Conservation (phyloP, 1,140 invertebrate species). For the Temnothorax curvispinosus region DNA sequence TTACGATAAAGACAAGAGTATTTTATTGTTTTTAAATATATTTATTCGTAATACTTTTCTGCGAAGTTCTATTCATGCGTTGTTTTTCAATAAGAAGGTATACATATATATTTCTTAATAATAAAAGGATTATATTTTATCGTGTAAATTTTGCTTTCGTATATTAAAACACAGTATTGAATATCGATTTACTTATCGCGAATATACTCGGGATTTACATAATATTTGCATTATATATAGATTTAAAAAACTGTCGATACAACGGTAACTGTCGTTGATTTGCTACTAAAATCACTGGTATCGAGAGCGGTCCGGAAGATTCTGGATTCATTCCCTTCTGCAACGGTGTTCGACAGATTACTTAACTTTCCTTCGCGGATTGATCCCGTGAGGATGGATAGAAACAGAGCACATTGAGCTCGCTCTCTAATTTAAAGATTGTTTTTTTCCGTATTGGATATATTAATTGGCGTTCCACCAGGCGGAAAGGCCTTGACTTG, state of each 20-base stretch:
- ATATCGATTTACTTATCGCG: neutral
- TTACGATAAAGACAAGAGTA: neutral
- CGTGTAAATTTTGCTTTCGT: neutral
- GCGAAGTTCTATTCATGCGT: neutral
- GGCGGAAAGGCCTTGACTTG: neutral
- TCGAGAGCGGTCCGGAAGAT: neutral
- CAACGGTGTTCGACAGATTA: neutral
- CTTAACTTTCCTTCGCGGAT: neutral
- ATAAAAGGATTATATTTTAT: neutral
- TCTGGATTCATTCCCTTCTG: neutral
- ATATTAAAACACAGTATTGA: neutral
- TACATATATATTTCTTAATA: neutral
- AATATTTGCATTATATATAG: neutral
- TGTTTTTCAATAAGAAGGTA: neutral
- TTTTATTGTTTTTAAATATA: conserved; percentile 6
- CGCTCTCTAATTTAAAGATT: neutral
- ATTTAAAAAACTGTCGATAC: neutral
- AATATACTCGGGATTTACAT: neutral
- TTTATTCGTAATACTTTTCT: neutral
- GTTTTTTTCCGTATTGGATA: neutral
- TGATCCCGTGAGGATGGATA: neutral
- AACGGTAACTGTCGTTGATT: neutral
- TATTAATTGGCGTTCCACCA: neutral
- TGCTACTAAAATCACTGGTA: neutral
- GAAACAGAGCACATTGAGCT: neutral